phyloP scores from a whole-genome alignment of 1,140 invertebrate species.

The Phthorimaea operculella region DNA sequence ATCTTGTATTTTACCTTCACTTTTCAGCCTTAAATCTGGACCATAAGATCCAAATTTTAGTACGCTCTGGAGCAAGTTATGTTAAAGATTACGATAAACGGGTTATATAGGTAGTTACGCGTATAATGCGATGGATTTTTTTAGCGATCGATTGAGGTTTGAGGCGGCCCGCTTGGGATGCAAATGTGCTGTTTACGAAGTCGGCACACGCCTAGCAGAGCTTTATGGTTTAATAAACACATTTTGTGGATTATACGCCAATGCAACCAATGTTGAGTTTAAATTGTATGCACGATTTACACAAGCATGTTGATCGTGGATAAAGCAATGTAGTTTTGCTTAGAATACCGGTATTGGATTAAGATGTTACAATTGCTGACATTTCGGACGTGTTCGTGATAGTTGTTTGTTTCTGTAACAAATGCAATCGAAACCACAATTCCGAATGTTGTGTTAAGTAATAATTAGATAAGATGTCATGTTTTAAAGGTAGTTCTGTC shows the following conservation, averaged over 20 bases:
- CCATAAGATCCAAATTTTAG: conserved; percentile 32
- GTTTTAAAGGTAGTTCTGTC: too few species aligned
- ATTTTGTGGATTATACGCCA: conserved; percentile 13
- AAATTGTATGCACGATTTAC: background rate
- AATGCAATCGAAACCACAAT: too few species aligned
- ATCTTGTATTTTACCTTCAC: conserved; percentile 17
- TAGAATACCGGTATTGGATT: too few species aligned
- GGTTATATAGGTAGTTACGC: conserved; percentile 39
- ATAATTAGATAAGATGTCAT: too few species aligned
- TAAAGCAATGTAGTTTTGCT: too few species aligned
- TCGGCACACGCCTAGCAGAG: conserved; percentile 48
- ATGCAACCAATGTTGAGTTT: background rate
- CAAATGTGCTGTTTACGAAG: conserved; percentile 54
- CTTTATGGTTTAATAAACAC: conserved; percentile 31
- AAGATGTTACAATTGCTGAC: too few species aligned
- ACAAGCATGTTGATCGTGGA: too few species aligned
- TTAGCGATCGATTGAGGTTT: conserved; percentile 62
- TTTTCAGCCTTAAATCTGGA: conserved; percentile 22
- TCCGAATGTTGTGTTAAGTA: too few species aligned
- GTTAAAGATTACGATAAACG: conserved; percentile 14
- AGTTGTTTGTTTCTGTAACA: too few species aligned
- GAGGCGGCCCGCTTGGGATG: conserved; percentile 49
- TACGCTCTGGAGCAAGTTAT: background rate
- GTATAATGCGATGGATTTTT: conserved; percentile 58
- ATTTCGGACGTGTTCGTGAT: too few species aligned